These are phyloP conservation scores for Sparidentex hasta DNA, from an alignment of 2,797 vertebrate genomes.

Conservation along the genomic window DNA sequence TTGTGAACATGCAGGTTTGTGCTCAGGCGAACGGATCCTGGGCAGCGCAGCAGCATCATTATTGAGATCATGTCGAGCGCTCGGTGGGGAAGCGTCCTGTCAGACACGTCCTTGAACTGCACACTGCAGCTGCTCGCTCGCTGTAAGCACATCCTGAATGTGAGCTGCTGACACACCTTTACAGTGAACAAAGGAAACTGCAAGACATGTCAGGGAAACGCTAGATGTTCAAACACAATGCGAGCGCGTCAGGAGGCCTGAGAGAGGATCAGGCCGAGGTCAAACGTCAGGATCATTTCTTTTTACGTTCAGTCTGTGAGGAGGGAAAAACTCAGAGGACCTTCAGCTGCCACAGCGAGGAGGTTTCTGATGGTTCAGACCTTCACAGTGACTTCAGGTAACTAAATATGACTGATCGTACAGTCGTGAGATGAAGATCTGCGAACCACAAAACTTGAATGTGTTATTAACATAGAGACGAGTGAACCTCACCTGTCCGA, in stretches of 20 bases:
- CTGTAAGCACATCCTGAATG: conserved; percentile 4
- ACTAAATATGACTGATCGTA: too few species aligned
- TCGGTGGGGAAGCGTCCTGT: background rate
- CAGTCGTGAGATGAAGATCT: too few species aligned
- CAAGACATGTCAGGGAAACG: background rate
- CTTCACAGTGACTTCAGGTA: too few species aligned
- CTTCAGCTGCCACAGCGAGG: background rate
- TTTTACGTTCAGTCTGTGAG: too few species aligned
- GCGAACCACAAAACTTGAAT: too few species aligned
- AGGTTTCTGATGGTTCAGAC: too few species aligned
- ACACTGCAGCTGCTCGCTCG: background rate
- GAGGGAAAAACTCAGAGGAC: background rate
- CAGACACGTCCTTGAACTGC: conserved; percentile 19
- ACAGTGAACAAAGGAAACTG: conserved; percentile 17
- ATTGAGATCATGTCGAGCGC: background rate
- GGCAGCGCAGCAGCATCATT: background rate
- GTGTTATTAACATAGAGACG: too few species aligned
- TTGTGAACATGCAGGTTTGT: background rate
- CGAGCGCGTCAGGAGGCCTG: too few species aligned
- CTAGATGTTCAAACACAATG: background rate
- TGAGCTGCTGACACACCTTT: conserved; percentile 26
- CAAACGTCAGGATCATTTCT: background rate
- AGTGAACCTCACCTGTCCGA: too few species aligned
- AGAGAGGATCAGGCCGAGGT: background rate
- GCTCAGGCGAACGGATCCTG: background rate